phyloP scores from a whole-genome alignment of 2,888 invertebrate species.

The Synanthedon tipuliformis region DNA sequence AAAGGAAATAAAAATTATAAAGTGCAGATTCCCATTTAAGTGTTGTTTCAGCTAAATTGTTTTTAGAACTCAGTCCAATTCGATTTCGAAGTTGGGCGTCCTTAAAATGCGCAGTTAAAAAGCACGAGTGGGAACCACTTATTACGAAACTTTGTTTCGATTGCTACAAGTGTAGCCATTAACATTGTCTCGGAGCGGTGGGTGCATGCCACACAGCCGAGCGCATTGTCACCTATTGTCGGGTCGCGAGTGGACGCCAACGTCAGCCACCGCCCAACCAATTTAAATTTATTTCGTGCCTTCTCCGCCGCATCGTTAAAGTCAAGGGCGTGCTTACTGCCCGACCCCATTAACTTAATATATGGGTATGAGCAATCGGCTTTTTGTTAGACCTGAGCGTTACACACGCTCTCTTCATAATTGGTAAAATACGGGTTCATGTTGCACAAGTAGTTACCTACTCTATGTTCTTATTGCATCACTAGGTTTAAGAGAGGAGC shows the following conservation, averaged over 20 bases:
- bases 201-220: too few relatives aligned
- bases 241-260: background rate
- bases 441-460: constrained; percentile 24
- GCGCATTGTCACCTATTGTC: too few relatives aligned
- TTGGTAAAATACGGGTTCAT: constrained; percentile 35
- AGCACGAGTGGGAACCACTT: background rate
- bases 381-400: constrained; percentile 38
- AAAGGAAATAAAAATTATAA: too few relatives aligned
- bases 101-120: background rate
- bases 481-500: too few relatives aligned
- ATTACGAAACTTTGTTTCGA: background rate
- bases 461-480: too few relatives aligned
- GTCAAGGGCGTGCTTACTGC: constrained; percentile 48
- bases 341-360: constrained; percentile 50
- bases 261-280: constrained; percentile 20
- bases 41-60: too few relatives aligned
- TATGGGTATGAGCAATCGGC: constrained; percentile 44
- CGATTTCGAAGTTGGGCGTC: background rate
- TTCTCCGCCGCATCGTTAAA: constrained; percentile 40
- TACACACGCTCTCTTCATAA: constrained; percentile 28
- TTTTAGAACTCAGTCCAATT: too few relatives aligned
- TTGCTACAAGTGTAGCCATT: background rate
- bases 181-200: background rate
- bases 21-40: too few relatives aligned
- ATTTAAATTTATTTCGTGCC: constrained; percentile 55